phyloP scores from a whole-genome alignment of 2,113 vertebrate species.

The Oncorhynchus nerka region DNA sequence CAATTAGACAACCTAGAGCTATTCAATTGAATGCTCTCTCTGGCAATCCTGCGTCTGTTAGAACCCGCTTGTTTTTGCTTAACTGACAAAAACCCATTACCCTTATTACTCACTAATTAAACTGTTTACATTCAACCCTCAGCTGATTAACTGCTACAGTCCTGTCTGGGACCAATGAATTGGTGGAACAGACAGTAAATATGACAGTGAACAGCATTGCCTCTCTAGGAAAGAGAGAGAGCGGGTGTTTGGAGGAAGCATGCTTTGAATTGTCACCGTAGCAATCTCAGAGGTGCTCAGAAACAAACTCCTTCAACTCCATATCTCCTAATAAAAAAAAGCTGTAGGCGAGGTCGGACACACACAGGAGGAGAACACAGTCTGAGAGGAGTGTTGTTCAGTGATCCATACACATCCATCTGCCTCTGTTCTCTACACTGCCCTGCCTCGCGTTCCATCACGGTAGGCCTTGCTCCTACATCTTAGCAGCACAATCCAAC shows the following conservation, averaged over 20 bases:
- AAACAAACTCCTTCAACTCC: constrained; percentile 39
- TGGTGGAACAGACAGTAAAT: constrained; percentile 15
- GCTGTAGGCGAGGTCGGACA: constrained; percentile 31
- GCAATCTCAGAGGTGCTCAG: constrained; percentile 17
- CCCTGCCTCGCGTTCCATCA: not conserved
- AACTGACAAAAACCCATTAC: constrained; percentile 43
- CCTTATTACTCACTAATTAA: constrained; percentile 5
- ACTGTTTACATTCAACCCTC: constrained; percentile 23
- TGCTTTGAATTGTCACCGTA: not conserved
- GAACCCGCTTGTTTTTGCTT: constrained; percentile 43
- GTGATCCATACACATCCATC: constrained; percentile 36
- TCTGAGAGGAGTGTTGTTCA: constrained; percentile 47
- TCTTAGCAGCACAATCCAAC: too few relatives aligned
- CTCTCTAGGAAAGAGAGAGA: not conserved
- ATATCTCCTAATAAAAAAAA: constrained; percentile 48
- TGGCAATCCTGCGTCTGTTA: not conserved
- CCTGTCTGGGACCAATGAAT: constrained; percentile 22
- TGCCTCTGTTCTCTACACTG: constrained; percentile 45
- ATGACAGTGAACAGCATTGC: constrained; percentile 4
- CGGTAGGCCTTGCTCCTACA: not conserved
- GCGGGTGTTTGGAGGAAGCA: constrained; percentile 5
- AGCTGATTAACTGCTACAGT: constrained; percentile 17
- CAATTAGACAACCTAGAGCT: constrained; percentile 35
- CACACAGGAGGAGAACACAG: constrained; percentile 38
- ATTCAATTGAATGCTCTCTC: constrained; percentile 21